These are phyloP conservation scores for Drosophila anomalipes DNA, from an alignment of 2,888 invertebrate species.

Conservation along the genomic window DNA sequence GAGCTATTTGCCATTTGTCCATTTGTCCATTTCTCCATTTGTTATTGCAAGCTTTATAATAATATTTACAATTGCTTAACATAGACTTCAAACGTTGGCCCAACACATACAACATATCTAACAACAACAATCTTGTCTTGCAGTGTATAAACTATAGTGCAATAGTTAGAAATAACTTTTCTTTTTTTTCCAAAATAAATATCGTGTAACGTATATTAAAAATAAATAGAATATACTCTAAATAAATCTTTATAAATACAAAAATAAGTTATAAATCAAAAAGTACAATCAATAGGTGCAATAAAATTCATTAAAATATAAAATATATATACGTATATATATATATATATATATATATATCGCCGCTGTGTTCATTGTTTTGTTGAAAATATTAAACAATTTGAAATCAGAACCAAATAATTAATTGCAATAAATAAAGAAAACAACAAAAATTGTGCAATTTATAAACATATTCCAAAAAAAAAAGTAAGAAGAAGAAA, in stretches of 20 bases:
- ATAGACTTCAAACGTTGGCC: neutral
- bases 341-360: conserved; percentile 27
- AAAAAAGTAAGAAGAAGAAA: conserved; percentile 6
- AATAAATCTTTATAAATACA: conserved; percentile 16
- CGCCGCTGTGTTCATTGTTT: conserved; percentile 59
- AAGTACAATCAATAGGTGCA: conserved; percentile 42
- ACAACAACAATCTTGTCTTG: conserved; percentile 25
- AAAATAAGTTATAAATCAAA: conserved; percentile 14
- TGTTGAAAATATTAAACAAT: conserved; percentile 35
- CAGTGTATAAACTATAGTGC: conserved; percentile 57
- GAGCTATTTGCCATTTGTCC: conserved; percentile 5
- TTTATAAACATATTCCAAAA: conserved; percentile 17
- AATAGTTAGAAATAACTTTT: conserved; percentile 37
- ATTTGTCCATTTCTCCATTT: neutral
- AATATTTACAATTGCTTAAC: conserved; percentile 5
- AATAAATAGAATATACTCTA: conserved; percentile 9
- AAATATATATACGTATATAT: conserved; percentile 22
- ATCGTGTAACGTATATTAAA: conserved; percentile 10
- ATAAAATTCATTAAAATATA: conserved; percentile 29
- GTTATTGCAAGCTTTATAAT: neutral
- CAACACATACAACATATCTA: conserved; percentile 14
- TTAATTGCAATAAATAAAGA: conserved; percentile 14
- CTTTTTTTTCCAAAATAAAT: conserved; percentile 4
- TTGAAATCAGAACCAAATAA: conserved; percentile 35
- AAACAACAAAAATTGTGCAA: conserved; percentile 31